A percentile compares a stretch with the other conserved stretches of the same genome.
These are phyloP conservation scores for Butorides virescens DNA, from an alignment of 2,113 vertebrate species.

Conservation along the genomic window DNA sequence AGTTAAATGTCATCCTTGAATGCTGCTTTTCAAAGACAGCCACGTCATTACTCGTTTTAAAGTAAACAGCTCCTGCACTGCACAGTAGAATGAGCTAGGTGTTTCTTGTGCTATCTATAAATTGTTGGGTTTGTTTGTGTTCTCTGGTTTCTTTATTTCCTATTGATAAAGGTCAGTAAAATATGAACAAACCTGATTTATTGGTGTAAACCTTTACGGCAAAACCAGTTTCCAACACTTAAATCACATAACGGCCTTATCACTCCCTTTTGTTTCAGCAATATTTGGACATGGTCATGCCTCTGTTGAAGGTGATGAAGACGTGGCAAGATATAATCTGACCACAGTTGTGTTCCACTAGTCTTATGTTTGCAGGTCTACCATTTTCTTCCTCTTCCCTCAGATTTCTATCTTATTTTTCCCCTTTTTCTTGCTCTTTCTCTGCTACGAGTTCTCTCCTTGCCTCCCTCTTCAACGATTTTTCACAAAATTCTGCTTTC, in stretches of 20 bases:
- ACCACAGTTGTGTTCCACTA: background rate
- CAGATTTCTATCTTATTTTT: background rate
- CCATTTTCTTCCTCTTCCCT: background rate
- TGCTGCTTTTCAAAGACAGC: background rate
- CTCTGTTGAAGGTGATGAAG: background rate
- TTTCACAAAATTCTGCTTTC: background rate
- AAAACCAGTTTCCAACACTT: background rate
- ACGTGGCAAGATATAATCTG: fast-evolving
- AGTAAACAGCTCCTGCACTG: background rate
- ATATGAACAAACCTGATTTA: background rate
- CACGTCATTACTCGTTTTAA: background rate
- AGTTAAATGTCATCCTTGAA: constrained; percentile 12
- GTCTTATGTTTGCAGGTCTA: background rate
- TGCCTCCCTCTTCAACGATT: background rate
- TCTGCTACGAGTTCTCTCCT: background rate
- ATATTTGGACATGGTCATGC: background rate
- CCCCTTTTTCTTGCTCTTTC: background rate
- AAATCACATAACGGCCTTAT: background rate
- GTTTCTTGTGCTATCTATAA: constrained; percentile 2
- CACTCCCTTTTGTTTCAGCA: background rate
- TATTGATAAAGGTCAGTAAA: background rate
- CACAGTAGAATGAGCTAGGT: background rate
- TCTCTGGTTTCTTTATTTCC: background rate
- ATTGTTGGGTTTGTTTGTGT: background rate
- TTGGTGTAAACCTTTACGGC: background rate